These are phyloP conservation scores for Lepus oiostolus DNA, from an alignment of 2,797 vertebrate species.

Conservation along the genomic window DNA sequence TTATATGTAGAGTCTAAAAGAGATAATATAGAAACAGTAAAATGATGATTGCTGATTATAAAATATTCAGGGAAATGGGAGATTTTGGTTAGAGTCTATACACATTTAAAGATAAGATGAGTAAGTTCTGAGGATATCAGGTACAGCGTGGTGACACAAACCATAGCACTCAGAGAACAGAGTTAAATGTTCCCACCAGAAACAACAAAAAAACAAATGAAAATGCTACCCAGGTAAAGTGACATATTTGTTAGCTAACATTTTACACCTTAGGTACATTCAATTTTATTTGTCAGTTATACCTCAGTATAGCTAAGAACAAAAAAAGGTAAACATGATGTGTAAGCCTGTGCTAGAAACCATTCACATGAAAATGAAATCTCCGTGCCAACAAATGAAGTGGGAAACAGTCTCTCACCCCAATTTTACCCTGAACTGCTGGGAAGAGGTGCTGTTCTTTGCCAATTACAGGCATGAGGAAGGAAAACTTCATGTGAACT, in stretches of 20 bases:
- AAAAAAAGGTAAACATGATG: not conserved
- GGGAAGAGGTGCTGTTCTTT: constrained; percentile 8
- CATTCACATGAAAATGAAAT: not conserved
- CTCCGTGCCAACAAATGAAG: not conserved
- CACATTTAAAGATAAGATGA: not conserved
- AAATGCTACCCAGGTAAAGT: not conserved
- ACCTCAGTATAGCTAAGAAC: not conserved
- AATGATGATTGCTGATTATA: not conserved
- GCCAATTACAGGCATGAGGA: not conserved
- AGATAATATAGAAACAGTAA: not conserved
- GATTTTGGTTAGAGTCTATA: not conserved
- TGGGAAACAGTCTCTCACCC: not conserved
- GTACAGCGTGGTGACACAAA: not conserved
- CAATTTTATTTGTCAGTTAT: not conserved
- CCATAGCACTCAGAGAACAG: not conserved
- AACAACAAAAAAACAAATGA: not conserved
- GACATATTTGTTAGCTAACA: not conserved
- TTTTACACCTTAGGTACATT: not conserved
- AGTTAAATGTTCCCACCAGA: not conserved
- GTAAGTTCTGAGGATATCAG: not conserved
- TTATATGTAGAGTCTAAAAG: not conserved
- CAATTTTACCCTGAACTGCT: not conserved
- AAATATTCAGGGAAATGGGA: not conserved
- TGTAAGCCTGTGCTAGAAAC: not conserved
- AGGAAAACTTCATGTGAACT: not conserved